Evolutionary conservation across 2,888 invertebrate species (phyloP), one percentile per base, ranked within the genome.

Genomic region (Mythimna loreyi): DNA sequence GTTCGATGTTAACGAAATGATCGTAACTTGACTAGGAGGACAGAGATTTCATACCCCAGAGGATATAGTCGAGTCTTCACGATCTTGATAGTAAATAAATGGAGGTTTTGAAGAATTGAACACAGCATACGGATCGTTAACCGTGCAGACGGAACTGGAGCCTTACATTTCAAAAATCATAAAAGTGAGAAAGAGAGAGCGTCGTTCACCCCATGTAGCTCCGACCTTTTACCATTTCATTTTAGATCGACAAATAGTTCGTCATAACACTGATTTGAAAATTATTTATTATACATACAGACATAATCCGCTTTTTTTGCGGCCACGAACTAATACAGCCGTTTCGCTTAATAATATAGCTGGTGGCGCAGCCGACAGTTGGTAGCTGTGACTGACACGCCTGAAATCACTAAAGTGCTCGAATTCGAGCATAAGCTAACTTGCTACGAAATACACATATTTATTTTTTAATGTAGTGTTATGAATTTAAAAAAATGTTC

Each of bases 341-440:
- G 71, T 79, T 84, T 78, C 75, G 57, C 75, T 83, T 79, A 72
- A 83, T 81, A 78, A 70, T 74, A 83, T 68, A 78, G 83, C 68
- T 71, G 43, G 73, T 45, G 74, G 74, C 64, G 67, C 70, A 61
- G 58, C 70, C 75, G 74, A 80, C 79, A 79, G 55, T 62, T 67
- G 62, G 71, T 64, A 61, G 72, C 80, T 81, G 82, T 33, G 52
- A 73, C 84, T 77, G 84, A 80, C 82, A 71, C 62, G 69, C 43
- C 60, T 73, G 70, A 67, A 77, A 79, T 82, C 83, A 83, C 78
- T 79, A 72, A 74, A 78, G 75, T 57, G 75, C 75, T 77, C 55
- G 77, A 81, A 80, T 80, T 78, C 62, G 72, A 67, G 66, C 68
- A 43, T n/a, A 60, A 43, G 57, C 56, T 66, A 75, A 64, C 53